phyloP scores from a whole-genome alignment of 2,888 invertebrate genomes.

The Plebejus anna region DNA sequence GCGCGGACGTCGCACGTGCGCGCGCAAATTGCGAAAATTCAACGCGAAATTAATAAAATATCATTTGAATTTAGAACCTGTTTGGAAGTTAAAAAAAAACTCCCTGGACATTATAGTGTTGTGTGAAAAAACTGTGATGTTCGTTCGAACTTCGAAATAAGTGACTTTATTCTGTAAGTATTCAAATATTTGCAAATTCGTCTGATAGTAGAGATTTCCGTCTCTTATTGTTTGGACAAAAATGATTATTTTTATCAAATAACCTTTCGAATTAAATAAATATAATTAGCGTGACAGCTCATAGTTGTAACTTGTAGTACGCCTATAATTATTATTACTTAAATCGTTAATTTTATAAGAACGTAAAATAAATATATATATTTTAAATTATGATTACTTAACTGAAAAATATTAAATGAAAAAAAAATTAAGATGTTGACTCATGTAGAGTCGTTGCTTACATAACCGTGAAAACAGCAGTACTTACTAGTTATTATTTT shows the following conservation, averaged over 20 bases:
- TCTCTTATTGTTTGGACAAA: background rate
- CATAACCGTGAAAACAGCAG: no score
- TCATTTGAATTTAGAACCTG: conserved; percentile 17
- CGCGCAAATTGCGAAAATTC: conserved; percentile 26
- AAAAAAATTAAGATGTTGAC: no score
- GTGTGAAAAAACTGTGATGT: conserved; percentile 8
- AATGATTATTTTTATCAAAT: conserved; percentile 14
- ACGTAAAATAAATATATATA: background rate
- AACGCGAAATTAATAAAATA: background rate
- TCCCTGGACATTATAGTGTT: conserved; percentile 27
- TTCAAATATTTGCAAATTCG: background rate
- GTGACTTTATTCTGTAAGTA: background rate
- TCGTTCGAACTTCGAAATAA: background rate
- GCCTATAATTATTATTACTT: background rate
- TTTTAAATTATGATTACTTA: no score
- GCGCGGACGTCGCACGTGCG: conserved; percentile 48
- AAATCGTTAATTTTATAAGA: background rate
- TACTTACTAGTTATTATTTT: no score
- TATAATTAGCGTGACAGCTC: background rate
- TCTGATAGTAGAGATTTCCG: background rate
- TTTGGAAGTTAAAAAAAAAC: background rate
- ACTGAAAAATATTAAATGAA: no score
- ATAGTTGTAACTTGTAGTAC: background rate
- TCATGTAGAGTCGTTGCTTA: no score
- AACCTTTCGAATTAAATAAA: background rate